Evolutionary conservation across 2,113 vertebrate species (phyloP).

Genomic region (Salvelinus alpinus): DNA sequence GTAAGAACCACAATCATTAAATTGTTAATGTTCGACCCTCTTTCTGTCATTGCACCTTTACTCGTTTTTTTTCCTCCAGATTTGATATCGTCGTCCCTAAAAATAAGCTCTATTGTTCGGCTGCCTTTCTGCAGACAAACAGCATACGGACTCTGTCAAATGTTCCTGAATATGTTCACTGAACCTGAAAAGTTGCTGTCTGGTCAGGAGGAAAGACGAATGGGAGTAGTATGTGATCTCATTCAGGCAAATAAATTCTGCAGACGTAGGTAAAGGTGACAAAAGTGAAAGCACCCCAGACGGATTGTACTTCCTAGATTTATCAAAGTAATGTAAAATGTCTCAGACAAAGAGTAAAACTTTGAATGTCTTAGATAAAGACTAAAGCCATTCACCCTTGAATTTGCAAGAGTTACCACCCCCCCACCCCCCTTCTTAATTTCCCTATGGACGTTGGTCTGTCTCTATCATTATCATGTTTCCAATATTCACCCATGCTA

Average conservation of each 20-base stretch:
- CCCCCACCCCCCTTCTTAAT: too few species aligned
- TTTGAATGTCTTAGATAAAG: conserved; percentile 17
- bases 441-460: too few species aligned
- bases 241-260: conserved; percentile 41
- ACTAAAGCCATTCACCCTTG: conserved; percentile 18
- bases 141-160: background rate
- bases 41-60: background rate
- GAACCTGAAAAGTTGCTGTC: conserved; percentile 31
- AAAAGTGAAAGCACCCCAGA: conserved; percentile 51
- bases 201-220: conserved; percentile 16
- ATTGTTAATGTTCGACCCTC: too few species aligned
- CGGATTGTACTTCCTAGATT: conserved; percentile 40
- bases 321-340: conserved; percentile 41
- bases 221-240: conserved; percentile 4
- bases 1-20: too few species aligned
- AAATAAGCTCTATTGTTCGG: background rate
- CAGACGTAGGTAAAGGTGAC: conserved; percentile 41
- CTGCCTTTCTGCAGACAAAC: background rate
- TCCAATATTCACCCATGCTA: too few species aligned
- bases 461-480: too few species aligned
- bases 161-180: conserved; percentile 12
- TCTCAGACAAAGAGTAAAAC: conserved; percentile 30
- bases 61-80: background rate
- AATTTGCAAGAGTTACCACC: too few species aligned
- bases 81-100: too few species aligned